These are phyloP conservation scores for Pseudonaja textilis DNA, from an alignment of 2,113 vertebrate species.

Conservation along the genomic window DNA sequence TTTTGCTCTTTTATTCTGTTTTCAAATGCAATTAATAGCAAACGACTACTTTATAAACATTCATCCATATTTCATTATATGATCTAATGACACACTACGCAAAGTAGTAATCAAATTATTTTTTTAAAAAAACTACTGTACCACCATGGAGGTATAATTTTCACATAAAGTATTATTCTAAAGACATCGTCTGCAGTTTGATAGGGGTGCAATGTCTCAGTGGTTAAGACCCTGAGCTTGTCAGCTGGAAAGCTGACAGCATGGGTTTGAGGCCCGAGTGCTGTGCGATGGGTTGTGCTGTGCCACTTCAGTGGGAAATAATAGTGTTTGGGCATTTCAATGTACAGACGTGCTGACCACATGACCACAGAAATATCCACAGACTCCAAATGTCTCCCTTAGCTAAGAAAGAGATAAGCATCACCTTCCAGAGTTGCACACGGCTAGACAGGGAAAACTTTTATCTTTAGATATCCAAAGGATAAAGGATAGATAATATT, in stretches of 20 bases:
- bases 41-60: slow-evolving; percentile 30
- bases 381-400: slow-evolving; percentile 39
- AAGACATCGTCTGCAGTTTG: slow-evolving; percentile 52
- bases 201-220: slow-evolving; percentile 20
- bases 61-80: slow-evolving; percentile 32
- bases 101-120: slow-evolving; percentile 63
- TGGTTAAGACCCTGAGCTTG: neutral
- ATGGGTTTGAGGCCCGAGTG: neutral
- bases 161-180: slow-evolving; percentile 54
- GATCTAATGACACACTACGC: slow-evolving; percentile 55
- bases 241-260: neutral
- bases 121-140: slow-evolving; percentile 42
- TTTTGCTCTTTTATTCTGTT: slow-evolving; percentile 36
- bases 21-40: slow-evolving; percentile 58
- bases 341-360: neutral
- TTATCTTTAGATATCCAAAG: slow-evolving; percentile 27
- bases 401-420: neutral
- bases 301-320: neutral
- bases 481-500: slow-evolving; percentile 25
- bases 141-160: slow-evolving; percentile 53
- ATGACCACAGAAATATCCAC: neutral
- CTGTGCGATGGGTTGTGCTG: neutral
- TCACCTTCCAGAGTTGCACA: neutral
- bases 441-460: neutral
- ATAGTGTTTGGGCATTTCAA: neutral